Conservation (phyloP, 2,797 vertebrate species). For the Pteropus rufus region DNA sequence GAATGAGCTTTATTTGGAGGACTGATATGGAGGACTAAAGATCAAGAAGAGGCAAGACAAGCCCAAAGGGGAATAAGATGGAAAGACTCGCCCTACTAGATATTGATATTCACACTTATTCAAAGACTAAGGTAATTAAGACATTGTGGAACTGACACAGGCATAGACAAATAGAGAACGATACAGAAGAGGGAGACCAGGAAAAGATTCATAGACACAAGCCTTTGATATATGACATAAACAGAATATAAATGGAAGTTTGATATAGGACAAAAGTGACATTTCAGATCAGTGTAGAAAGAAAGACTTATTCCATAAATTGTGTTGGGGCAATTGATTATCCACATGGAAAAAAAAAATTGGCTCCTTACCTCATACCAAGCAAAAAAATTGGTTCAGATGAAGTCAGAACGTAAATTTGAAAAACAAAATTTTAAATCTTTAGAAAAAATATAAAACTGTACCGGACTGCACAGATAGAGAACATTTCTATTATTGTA, state of each 20-base stretch:
- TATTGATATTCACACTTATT: background rate
- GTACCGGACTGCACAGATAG: background rate
- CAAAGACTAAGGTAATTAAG: background rate
- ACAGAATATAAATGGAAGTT: background rate
- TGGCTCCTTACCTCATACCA: background rate
- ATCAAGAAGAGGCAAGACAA: background rate
- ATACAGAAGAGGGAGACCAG: background rate
- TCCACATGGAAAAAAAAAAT: background rate
- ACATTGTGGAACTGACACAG: background rate
- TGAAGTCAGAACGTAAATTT: background rate
- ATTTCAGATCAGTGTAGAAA: background rate
- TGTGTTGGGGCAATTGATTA: background rate
- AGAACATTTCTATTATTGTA: background rate
- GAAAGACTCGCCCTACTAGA: background rate
- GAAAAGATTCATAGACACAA: background rate
- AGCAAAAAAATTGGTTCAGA: background rate
- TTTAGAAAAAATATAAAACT: background rate
- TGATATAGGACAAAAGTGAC: background rate
- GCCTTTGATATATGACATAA: background rate
- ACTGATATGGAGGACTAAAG: background rate
- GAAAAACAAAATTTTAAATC: background rate
- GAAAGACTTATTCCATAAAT: background rate
- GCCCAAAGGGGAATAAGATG: background rate
- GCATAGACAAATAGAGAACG: background rate
- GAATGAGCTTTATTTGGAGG: background rate